A percentile compares a stretch with the other conserved stretches of the same genome.
Evolutionary conservation across 2,797 vertebrate genomes (phyloP).

Genomic region (Aselliscus stoliczkanus): DNA sequence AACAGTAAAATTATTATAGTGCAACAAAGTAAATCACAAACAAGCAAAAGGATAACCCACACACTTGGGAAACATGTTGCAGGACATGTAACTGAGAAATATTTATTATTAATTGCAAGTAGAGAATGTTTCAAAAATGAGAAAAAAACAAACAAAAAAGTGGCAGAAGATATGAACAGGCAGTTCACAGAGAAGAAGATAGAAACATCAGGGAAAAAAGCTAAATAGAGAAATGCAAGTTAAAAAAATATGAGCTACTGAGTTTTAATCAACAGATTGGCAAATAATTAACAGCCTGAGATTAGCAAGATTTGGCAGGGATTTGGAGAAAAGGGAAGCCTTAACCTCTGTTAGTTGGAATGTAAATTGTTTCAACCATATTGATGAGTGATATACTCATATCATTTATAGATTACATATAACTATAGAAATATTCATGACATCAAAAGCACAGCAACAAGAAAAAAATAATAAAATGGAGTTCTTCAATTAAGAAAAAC

Average conservation of each 20-base stretch:
- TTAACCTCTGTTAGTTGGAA: neutral
- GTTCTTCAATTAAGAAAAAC: neutral
- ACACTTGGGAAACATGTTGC: neutral
- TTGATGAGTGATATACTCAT: neutral
- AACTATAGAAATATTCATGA: neutral
- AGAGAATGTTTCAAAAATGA: neutral
- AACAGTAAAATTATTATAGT: neutral
- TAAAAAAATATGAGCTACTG: neutral
- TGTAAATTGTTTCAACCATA: neutral
- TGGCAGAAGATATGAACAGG: neutral
- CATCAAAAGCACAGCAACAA: neutral
- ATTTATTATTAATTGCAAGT: neutral
- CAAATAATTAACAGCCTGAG: neutral
- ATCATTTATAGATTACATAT: neutral
- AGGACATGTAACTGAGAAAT: neutral
- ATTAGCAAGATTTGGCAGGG: neutral
- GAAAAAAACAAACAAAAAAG: neutral
- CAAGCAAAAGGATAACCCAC: neutral
- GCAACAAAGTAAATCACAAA: neutral
- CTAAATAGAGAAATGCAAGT: neutral
- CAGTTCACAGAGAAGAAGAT: neutral
- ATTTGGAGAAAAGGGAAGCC: neutral
- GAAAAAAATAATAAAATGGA: neutral
- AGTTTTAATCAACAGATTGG: neutral
- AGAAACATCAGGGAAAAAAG: neutral